Evolutionary conservation across 1,140 invertebrate species (phyloP), one percentile per base, ranked within the genome.

Genomic region (Steinernema khuongi): DNA sequence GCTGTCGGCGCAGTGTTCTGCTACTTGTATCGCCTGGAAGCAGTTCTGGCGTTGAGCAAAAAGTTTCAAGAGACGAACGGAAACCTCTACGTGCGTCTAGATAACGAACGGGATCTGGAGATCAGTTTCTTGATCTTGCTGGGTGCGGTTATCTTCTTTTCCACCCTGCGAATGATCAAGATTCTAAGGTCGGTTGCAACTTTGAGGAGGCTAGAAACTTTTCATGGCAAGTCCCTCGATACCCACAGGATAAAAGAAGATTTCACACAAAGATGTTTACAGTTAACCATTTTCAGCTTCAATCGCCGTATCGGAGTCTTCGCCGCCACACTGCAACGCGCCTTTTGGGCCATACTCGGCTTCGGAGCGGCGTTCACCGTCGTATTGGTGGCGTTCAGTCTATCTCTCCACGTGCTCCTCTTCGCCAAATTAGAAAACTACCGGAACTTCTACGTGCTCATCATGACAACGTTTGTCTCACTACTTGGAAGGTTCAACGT

Each of bases 401-500:
- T 84, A 44, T 79, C 89, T 36, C 89, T 90, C 81, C 89, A 88
- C 77, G 76, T 89, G 31, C 81, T 89, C 68, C 87, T 88, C 74
- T 83, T 85, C 67, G 74, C 81, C 31, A 79, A 85, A 36, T 80
- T 89, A 31, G 76, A 81, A 22, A 85, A 85, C 50, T 90, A 88
- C 79, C 85, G 86, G 30, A 88, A 86, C 31, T 87, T 89, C 69
- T 72, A 89, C 31, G 85, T 78, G 11, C 84, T 88, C 1, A 80
- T 87, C 1, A 87, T 89, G 76, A 85, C 88, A 2, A 86, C 86
- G 17, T 86, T 89, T 73, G 84, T 88, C 1, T 89, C 89, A 85
- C 87, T 89, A 81, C 86, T 89, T 73, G 88, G 88, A 19, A 88
- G 88, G 72, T 89, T 89, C 77, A 84, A 88, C 69, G 89, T 89